phyloP scores from a whole-genome alignment of 2,888 invertebrate species.

The Nudaria mundana region DNA sequence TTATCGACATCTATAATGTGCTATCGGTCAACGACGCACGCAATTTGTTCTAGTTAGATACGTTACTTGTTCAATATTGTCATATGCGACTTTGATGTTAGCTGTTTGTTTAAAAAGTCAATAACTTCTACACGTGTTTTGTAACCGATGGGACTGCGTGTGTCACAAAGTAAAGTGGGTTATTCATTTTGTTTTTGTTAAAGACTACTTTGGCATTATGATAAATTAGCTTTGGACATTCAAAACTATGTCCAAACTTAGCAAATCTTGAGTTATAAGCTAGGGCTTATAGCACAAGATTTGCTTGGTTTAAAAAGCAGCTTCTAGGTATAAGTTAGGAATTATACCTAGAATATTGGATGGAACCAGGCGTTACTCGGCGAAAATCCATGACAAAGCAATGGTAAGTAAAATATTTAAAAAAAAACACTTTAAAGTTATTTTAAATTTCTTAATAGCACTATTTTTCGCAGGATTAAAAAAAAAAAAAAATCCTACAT shows the following conservation, averaged over 20 bases:
- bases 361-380: too few relatives aligned
- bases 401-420: too few relatives aligned
- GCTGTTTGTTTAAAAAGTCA: conserved; percentile 12
- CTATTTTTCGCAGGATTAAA: too few relatives aligned
- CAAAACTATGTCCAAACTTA: neutral
- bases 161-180: neutral
- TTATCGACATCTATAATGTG: conserved; percentile 21
- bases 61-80: conserved; percentile 19
- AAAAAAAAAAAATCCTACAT: too few relatives aligned
- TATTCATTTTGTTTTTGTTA: neutral
- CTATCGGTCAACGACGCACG: conserved; percentile 35
- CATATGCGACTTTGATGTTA: conserved; percentile 16
- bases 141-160: conserved; percentile 1
- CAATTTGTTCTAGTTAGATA: conserved; percentile 37
- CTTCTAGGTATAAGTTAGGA: too few relatives aligned
- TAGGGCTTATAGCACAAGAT: too few relatives aligned
- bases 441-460: too few relatives aligned
- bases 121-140: conserved; percentile 15
- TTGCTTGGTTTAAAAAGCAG: too few relatives aligned
- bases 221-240: neutral
- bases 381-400: too few relatives aligned
- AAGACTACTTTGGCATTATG: neutral
- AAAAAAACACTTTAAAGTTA: too few relatives aligned
- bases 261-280: too few relatives aligned
- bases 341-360: too few relatives aligned